Conservation (phyloP, 2,797 vertebrate species). For the Rhabdophis nuchalis region DNA sequence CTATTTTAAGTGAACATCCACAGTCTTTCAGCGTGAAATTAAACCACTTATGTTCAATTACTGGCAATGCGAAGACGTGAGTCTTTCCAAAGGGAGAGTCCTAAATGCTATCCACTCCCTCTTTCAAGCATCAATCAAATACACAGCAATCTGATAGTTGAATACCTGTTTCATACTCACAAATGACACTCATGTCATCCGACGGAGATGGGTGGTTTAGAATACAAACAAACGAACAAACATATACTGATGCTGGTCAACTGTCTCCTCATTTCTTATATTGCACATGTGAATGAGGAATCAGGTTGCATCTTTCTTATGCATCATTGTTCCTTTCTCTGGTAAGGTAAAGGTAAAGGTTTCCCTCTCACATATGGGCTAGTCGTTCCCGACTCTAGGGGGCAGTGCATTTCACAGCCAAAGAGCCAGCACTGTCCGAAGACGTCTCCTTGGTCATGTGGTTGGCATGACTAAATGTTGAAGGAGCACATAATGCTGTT, state of each 20-base stretch:
- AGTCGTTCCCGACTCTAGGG: too few relatives aligned
- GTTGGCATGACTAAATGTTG: too few relatives aligned
- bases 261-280: background rate
- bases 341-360: background rate
- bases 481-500: too few relatives aligned
- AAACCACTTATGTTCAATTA: background rate
- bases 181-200: background rate
- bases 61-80: conserved; percentile 12
- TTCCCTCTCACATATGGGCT: too few relatives aligned
- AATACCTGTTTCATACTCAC: background rate
- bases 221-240: background rate
- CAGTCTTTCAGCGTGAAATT: conserved; percentile 26
- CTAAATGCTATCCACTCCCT: background rate
- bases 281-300: background rate
- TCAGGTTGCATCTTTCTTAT: background rate
- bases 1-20: conserved; percentile 52
- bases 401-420: too few relatives aligned
- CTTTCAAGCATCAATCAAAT: background rate
- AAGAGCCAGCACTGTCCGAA: too few relatives aligned
- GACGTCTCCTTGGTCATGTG: too few relatives aligned
- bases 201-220: background rate
- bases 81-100: conserved; percentile 15
- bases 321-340: background rate
- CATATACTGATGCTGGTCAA: background rate
- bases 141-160: background rate